Evolutionary conservation across 1,140 invertebrate genomes (phyloP), one percentile per base, ranked within the genome.

Genomic region (Drosophila murphyi): DNA sequence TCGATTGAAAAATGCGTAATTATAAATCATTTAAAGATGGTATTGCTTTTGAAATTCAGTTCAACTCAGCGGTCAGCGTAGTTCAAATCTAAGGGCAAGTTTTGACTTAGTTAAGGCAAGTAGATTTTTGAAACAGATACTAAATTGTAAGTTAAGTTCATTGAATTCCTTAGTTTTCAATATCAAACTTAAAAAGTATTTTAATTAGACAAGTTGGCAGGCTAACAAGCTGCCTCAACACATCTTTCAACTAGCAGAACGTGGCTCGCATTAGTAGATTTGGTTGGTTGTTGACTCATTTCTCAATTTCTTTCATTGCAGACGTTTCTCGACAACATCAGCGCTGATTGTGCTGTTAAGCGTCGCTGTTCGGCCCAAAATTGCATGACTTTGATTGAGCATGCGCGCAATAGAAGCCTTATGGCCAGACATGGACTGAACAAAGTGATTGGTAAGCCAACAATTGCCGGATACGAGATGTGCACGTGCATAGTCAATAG

Each of bases 291-390:
- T 51, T 69, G 37, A 74, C 48, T 56, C 8, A 60, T 69, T 48
- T 64, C 48, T 71, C 55, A 59, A 72, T 60, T 71, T 55, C 37
- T 56, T 48, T 70, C 70, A 59, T 82, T 51, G 5, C 61, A 87
- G 76, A 83, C 62, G 64, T 91, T 91, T 59, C 62, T 92, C 29
- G 75, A 65, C 72, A 91, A 91, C 56, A 88, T 91, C 59, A 78
- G 77, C 35, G 67, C 79, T 0, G 90, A 92, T 48, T 93, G 91
- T 64, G 85, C 90, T 0, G 82, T 91, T 3, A 92, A 93, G 71
- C 78, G 92, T 39, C 75, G 92, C 34, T 92, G 92, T 52, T 91
- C 92, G 28, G 80, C 92, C 32, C 91, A 92, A 67, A 92, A 91
- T 76, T 92, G 91, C 77, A 92, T 92, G 45, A 92, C 78, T 63